Conservation (phyloP, 2,113 vertebrate genomes). For the Neoarius graeffei region DNA sequence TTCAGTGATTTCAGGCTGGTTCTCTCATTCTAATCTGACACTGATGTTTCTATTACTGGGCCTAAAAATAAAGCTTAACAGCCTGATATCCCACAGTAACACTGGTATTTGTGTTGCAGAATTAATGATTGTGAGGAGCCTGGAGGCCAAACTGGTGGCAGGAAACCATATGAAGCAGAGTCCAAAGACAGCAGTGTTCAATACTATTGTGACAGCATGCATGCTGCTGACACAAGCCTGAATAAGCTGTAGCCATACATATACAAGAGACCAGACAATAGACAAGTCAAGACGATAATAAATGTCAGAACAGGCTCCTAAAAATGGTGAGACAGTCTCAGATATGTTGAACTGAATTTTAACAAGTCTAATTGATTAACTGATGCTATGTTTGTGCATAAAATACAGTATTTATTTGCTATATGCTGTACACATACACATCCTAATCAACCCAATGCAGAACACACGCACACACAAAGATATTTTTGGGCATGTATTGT, state of each 20-base stretch:
- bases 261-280: neutral
- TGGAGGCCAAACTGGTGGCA: constrained; percentile 35
- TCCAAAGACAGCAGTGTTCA: constrained; percentile 28
- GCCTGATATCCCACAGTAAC: neutral
- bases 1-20: neutral
- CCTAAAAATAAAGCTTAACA: constrained; percentile 1
- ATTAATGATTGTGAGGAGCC: constrained; percentile 29
- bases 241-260: constrained; percentile 26
- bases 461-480: neutral
- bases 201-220: constrained; percentile 22
- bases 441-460: neutral
- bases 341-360: neutral
- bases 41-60: neutral
- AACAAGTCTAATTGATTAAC: neutral
- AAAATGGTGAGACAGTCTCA: neutral
- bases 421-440: neutral
- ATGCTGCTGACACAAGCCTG: neutral
- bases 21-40: neutral
- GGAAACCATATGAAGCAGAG: neutral
- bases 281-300: constrained; percentile 6
- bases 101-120: constrained; percentile 17
- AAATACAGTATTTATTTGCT: neutral
- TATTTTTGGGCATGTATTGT: neutral
- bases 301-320: constrained; percentile 12
- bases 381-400: neutral